Base-by-base conservation (phyloP, 92 coral and sea anemone genomes). In the Zoanthus sociatus region DNA sequence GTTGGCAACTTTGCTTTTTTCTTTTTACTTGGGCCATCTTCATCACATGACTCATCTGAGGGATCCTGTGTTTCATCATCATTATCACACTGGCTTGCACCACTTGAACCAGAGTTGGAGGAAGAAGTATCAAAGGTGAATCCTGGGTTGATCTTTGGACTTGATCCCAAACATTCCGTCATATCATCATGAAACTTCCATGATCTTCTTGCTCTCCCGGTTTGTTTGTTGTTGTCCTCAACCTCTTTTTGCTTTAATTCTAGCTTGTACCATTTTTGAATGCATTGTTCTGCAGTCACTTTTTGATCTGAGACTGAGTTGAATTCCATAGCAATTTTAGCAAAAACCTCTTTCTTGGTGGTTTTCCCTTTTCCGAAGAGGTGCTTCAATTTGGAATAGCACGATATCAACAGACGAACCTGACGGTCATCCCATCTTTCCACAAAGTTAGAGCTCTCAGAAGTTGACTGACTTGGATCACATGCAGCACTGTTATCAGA, bases 1-100 rank as follows among this genome's bases (percentile, higher is more conserved):
- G 72, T 46, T 55, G 88, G 88, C 77, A 73, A n/a, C 66, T 86
- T 81, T 12, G 67, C 88, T 78, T 79, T 81, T 46, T 75, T 76
- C 74, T n/a, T 76, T 55, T 47, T 85, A 11, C 83, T 82, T 67
- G 26, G 75, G 55, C 55, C 55, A 50, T 50, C 55, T 67, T 60
- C 78, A 67, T 79, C 90, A 74, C 73, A 68, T 21, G 74, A 30
- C 47, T 63, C 84, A 33, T 45, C 68, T 14, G 87, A 64, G 64
- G 8, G 55, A 8, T 60, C 58, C 12, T 4, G 16, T 37, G 21
- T 46, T 5, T 67, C 47, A n/a, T n/a, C 89, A 73, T 73, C 73
- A 20, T 10, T 48, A 20, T 53, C 32, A 55, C 64, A 67, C 72
- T 55, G 60, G 66, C 20, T 58, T 58, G 66, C 20, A 17, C 66